Percentiles rank a stretch among this genome's conserved stretches.
These are phyloP conservation scores for Chironomus striatipennis DNA, from an alignment of 1,140 invertebrate species.

Conservation along the genomic window DNA sequence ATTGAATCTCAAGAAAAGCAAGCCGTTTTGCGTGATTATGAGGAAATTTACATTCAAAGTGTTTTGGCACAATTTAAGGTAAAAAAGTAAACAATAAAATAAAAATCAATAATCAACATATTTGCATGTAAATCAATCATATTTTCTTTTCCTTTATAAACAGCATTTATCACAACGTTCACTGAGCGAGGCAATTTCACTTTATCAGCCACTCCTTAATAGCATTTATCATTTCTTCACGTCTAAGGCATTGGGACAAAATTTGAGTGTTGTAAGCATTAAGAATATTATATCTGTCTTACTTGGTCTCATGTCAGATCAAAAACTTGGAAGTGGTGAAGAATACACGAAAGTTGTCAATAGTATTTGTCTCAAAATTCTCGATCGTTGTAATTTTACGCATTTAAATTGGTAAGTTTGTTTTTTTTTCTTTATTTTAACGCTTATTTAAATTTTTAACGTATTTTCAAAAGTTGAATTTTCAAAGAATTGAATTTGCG, in stretches of 20 bases:
- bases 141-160: slow-evolving; percentile 24
- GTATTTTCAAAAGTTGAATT: too few relatives aligned
- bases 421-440: too few relatives aligned
- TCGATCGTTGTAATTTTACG: slow-evolving; percentile 39
- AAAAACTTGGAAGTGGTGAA: slow-evolving; percentile 35
- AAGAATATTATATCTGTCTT: slow-evolving; percentile 39
- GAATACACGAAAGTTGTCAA: slow-evolving; percentile 41
- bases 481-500: too few relatives aligned
- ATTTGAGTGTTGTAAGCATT: slow-evolving; percentile 35
- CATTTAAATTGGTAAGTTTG: slow-evolving; percentile 37
- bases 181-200: slow-evolving; percentile 73
- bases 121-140: neutral
- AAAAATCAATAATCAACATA: slow-evolving; percentile 24
- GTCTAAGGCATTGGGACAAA: slow-evolving; percentile 58
- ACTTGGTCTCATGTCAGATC: slow-evolving; percentile 38
- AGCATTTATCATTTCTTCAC: slow-evolving; percentile 81
- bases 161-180: slow-evolving; percentile 56
- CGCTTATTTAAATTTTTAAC: too few relatives aligned
- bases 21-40: slow-evolving; percentile 38
- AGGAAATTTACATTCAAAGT: slow-evolving; percentile 40
- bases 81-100: too few relatives aligned
- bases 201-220: slow-evolving; percentile 74
- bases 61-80: slow-evolving; percentile 38
- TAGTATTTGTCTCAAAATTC: slow-evolving; percentile 38
- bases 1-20: slow-evolving; percentile 38